A percentile compares a stretch with the other conserved stretches of the same genome.
These are phyloP conservation scores for Takifugu bimaculatus DNA, from an alignment of 2,113 vertebrate genomes.

Conservation along the genomic window DNA sequence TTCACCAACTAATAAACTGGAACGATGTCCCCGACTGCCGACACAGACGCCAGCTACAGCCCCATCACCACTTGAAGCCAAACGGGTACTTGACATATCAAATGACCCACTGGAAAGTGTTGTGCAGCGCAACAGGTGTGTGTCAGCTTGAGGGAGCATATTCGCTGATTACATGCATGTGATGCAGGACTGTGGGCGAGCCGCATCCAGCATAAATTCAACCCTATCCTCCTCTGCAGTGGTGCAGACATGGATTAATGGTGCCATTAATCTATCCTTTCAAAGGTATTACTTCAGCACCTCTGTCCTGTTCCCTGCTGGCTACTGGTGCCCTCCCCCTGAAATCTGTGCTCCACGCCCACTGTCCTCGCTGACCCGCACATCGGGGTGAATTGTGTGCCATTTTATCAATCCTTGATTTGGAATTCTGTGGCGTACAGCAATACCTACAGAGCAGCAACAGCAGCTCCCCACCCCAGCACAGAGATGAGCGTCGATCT, in stretches of 20 bases:
- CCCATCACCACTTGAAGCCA: conserved; percentile 15
- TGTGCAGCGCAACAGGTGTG: conserved; percentile 14
- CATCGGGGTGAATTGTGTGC: conserved; percentile 35
- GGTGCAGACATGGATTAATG: conserved; percentile 61
- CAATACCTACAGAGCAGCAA: conserved; percentile 23
- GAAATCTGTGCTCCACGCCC: conserved; percentile 5
- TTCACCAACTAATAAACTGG: neutral
- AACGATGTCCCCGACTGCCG: conserved; percentile 24
- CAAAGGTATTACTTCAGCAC: conserved; percentile 68
- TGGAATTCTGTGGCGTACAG: conserved; percentile 22
- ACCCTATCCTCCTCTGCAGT: conserved; percentile 50
- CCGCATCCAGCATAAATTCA: conserved; percentile 45
- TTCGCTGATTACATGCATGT: conserved; percentile 5
- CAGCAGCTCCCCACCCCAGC: conserved; percentile 1
- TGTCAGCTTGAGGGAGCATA: conserved; percentile 1
- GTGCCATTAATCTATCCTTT: conserved; percentile 66
- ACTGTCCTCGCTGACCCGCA: conserved; percentile 36
- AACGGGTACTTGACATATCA: conserved; percentile 47
- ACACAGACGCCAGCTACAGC: conserved; percentile 20
- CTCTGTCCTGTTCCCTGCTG: conserved; percentile 29
- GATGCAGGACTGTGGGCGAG: conserved; percentile 19
- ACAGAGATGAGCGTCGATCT: neutral
- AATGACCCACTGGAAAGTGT: conserved; percentile 34
- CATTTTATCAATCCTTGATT: conserved; percentile 35
- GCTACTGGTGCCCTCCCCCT: neutral